Conservation (phyloP, 2,888 invertebrate species). For the Amaurobius ferox region DNA sequence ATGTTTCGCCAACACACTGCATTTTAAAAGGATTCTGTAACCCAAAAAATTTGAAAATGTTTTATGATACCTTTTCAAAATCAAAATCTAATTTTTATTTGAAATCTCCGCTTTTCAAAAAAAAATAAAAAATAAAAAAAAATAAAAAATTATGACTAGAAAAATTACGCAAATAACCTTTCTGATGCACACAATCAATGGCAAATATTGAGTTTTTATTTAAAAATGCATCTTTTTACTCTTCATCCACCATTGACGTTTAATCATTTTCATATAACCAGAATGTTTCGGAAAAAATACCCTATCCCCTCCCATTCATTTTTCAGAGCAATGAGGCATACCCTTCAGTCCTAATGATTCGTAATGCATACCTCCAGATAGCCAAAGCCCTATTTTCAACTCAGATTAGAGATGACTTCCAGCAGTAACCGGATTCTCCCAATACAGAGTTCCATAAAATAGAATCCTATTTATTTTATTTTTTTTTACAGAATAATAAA, state of each 20-base stretch:
- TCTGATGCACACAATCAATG: not conserved
- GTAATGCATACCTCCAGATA: conserved; percentile 14
- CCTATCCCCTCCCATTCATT: conserved; percentile 15
- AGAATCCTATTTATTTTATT: too few relatives aligned
- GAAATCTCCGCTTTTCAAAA: too few relatives aligned
- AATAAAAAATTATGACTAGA: too few relatives aligned
- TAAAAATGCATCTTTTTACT: not conserved
- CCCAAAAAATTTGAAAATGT: too few relatives aligned
- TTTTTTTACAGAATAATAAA: too few relatives aligned
- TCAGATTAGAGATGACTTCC: conserved; percentile 15
- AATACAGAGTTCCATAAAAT: too few relatives aligned
- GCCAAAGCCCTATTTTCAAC: not conserved
- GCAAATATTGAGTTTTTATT: not conserved
- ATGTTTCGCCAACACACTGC: too few relatives aligned
- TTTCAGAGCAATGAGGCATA: conserved; percentile 37
- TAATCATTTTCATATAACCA: conserved; percentile 22
- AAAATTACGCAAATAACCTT: not conserved
- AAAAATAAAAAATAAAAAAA: too few relatives aligned
- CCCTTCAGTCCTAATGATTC: conserved; percentile 29
- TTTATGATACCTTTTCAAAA: too few relatives aligned
- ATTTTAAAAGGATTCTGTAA: too few relatives aligned
- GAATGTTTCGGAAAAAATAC: conserved; percentile 1
- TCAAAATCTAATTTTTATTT: too few relatives aligned
- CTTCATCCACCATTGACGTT: conserved; percentile 17
- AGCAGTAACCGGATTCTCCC: not conserved